Percentiles rank a stretch among this genome's conserved stretches.
Conservation (phyloP, 2,113 vertebrate species). For the Rallus limicola region DNA sequence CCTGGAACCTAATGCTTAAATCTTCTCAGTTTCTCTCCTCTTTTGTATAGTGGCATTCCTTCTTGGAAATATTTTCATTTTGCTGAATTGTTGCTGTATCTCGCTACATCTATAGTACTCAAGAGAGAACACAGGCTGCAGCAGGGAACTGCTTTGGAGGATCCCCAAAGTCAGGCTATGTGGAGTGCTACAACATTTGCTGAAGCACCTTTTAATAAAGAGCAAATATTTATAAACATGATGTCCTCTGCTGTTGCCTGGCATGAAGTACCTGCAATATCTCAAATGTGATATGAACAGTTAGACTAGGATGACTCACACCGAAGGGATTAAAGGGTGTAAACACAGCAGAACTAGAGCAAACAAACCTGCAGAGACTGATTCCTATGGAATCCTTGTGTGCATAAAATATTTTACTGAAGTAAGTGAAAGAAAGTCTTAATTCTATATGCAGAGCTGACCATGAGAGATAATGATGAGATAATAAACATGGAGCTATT, state of each 20-base stretch:
- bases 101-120: neutral
- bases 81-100: neutral
- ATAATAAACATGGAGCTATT: neutral
- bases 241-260: neutral
- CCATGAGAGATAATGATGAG: neutral
- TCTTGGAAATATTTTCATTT: neutral
- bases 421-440: neutral
- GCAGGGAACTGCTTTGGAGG: neutral
- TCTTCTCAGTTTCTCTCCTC: neutral
- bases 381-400: neutral
- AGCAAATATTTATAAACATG: slow-evolving; percentile 4
- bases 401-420: neutral
- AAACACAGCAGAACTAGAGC: neutral
- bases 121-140: neutral
- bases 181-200: neutral
- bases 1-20: neutral
- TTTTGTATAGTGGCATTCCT: neutral
- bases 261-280: neutral
- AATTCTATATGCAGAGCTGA: neutral
- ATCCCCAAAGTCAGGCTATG: neutral
- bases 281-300: neutral
- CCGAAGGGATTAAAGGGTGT: neutral
- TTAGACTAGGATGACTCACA: neutral
- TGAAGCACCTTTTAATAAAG: slow-evolving; percentile 6
- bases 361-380: neutral